A percentile compares a stretch with the other conserved stretches of the same genome.
Evolutionary conservation across 2,888 invertebrate species (phyloP).

Genomic region (Dinocampus coccinellae): DNA sequence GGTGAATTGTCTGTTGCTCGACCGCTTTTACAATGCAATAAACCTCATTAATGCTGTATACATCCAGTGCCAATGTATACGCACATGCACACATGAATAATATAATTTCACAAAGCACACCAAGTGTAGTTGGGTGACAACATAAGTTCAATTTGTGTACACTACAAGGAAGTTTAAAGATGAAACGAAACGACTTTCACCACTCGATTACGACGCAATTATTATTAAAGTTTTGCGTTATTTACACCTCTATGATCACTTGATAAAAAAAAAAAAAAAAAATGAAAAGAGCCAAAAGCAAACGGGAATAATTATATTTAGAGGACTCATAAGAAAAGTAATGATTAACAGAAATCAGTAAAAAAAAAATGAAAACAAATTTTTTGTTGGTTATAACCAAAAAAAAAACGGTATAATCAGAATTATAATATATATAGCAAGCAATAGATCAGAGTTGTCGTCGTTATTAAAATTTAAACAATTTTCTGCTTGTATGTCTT

Average conservation of each 20-base stretch:
- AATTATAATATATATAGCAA: not conserved
- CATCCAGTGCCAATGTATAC: constrained; percentile 7
- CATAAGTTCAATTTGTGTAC: constrained; percentile 14
- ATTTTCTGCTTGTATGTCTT: constrained; percentile 6
- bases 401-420: constrained; percentile 5
- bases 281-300: not conserved
- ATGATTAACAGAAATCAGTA: too few species aligned
- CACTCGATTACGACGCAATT: constrained; percentile 26
- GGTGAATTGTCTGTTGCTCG: constrained; percentile 24
- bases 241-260: constrained; percentile 30
- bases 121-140: not conserved
- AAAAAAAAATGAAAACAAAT: too few species aligned
- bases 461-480: constrained; percentile 5
- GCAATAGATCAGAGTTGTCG: constrained; percentile 3
- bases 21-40: constrained; percentile 36
- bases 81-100: constrained; percentile 14
- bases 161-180: constrained; percentile 1
- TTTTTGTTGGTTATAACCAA: too few species aligned
- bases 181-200: constrained; percentile 25
- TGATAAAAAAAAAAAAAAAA: constrained; percentile 11
- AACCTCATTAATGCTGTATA: constrained; percentile 17
- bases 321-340: not conserved
- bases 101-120: constrained; percentile 10
- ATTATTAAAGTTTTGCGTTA: constrained; percentile 21
- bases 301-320: not conserved